These are phyloP conservation scores for Leptatherina wallacei DNA, from an alignment of 2,797 vertebrate genomes.

Conservation along the genomic window DNA sequence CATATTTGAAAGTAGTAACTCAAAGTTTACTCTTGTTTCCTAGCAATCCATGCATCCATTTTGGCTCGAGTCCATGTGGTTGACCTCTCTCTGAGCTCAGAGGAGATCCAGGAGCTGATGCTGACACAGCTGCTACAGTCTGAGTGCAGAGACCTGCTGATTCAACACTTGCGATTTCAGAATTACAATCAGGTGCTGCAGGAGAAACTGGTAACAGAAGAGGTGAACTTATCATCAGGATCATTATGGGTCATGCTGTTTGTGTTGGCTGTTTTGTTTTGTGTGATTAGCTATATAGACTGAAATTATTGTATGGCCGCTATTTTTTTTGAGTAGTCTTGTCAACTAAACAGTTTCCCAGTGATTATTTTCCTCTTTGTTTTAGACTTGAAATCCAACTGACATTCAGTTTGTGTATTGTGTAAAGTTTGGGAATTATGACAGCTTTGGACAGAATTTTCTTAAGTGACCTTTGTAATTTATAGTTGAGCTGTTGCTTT, in stretches of 20 bases:
- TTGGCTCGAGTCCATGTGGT: constrained; percentile 81
- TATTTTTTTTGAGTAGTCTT: neutral
- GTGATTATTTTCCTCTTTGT: neutral
- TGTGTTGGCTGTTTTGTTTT: neutral
- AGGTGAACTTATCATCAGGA: constrained; percentile 74
- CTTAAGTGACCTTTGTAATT: neutral
- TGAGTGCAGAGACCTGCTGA: constrained; percentile 74
- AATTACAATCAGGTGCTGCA: constrained; percentile 71
- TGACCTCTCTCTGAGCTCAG: constrained; percentile 82
- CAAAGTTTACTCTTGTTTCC: constrained; percentile 12
- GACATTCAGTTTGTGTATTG: neutral
- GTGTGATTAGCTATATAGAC: neutral
- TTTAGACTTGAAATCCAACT: too few relatives aligned
- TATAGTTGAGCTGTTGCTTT: neutral
- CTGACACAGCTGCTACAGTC: constrained; percentile 80
- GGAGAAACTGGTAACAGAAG: constrained; percentile 66
- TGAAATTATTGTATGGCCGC: neutral
- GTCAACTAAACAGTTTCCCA: neutral
- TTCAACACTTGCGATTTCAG: constrained; percentile 66
- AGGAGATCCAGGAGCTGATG: constrained; percentile 82
- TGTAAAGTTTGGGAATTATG: neutral
- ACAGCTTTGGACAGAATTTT: neutral
- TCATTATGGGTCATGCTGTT: neutral
- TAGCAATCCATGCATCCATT: constrained; percentile 81
- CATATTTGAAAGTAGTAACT: neutral